These are phyloP conservation scores for Cherax destructor DNA, from an alignment of 1,140 invertebrate species.

Conservation along the genomic window DNA sequence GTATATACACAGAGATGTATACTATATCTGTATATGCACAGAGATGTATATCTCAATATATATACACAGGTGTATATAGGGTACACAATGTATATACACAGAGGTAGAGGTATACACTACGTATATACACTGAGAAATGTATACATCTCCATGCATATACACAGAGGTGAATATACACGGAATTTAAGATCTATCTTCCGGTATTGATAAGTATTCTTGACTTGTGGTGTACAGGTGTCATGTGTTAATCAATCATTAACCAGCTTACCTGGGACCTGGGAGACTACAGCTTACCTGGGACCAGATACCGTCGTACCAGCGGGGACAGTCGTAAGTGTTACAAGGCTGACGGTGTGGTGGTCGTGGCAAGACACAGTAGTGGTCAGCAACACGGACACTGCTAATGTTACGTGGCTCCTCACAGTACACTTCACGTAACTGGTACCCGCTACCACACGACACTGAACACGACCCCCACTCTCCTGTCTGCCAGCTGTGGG, in stretches of 20 bases:
- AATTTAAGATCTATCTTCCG: not conserved
- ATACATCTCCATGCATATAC: not conserved
- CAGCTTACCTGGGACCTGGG: too few species aligned
- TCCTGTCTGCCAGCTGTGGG: constrained; percentile 89
- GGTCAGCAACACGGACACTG: constrained; percentile 58
- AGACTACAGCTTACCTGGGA: constrained; percentile 83
- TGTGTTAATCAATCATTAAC: too few species aligned
- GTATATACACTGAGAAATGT: too few species aligned
- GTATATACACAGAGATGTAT: too few species aligned
- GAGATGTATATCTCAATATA: too few species aligned
- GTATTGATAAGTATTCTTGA: too few species aligned
- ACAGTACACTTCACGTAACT: constrained; percentile 86
- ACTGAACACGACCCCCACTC: constrained; percentile 88
- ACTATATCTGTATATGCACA: too few species aligned
- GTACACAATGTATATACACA: too few species aligned
- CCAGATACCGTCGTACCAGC: constrained; percentile 90
- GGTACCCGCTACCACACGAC: constrained; percentile 85
- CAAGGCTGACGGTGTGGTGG: constrained; percentile 87
- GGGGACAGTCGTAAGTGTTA: constrained; percentile 87
- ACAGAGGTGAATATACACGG: not conserved
- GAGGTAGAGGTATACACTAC: not conserved
- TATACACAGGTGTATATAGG: too few species aligned
- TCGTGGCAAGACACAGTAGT: constrained; percentile 79
- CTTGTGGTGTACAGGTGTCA: too few species aligned
- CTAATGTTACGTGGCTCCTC: constrained; percentile 72